Evolutionary conservation across 2,888 invertebrate species (phyloP).

Genomic region (Thymelicus sylvestris): DNA sequence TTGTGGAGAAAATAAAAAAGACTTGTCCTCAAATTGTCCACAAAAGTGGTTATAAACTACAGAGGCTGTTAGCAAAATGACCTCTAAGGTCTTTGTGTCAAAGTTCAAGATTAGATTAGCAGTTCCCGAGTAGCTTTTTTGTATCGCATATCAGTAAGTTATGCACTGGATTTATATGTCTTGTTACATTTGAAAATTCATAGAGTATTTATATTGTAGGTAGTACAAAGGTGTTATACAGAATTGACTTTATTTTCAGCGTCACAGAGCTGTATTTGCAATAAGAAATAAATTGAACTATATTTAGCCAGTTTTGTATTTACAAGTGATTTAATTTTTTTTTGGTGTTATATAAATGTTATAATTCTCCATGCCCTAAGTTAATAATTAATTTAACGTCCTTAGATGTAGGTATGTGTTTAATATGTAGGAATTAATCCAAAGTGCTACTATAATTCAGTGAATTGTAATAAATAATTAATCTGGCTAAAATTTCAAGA

Average conservation of each 20-base stretch:
- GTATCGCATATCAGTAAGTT: constrained; percentile 30
- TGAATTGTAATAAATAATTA: constrained; percentile 19
- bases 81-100: constrained; percentile 34
- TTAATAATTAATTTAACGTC: constrained; percentile 39
- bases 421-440: constrained; percentile 43
- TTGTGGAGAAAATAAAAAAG: constrained; percentile 15
- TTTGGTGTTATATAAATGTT: constrained; percentile 22
- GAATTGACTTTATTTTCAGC: constrained; percentile 25
- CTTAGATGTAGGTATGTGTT: constrained; percentile 42
- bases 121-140: constrained; percentile 30
- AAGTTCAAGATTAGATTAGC: constrained; percentile 36
- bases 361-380: constrained; percentile 18
- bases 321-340: constrained; percentile 20
- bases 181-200: constrained; percentile 61
- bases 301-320: constrained; percentile 30
- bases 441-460: constrained; percentile 51
- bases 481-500: constrained; percentile 16
- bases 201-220: constrained; percentile 59
- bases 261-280: constrained; percentile 7
- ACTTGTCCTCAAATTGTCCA: constrained; percentile 33
- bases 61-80: constrained; percentile 35
- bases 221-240: constrained; percentile 58
- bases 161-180: constrained; percentile 48
- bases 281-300: constrained; percentile 16
- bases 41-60: constrained; percentile 35